Evolutionary conservation across 2,888 invertebrate species (phyloP), one percentile per base, ranked within the genome.

Genomic region (Andrena dorsata): DNA sequence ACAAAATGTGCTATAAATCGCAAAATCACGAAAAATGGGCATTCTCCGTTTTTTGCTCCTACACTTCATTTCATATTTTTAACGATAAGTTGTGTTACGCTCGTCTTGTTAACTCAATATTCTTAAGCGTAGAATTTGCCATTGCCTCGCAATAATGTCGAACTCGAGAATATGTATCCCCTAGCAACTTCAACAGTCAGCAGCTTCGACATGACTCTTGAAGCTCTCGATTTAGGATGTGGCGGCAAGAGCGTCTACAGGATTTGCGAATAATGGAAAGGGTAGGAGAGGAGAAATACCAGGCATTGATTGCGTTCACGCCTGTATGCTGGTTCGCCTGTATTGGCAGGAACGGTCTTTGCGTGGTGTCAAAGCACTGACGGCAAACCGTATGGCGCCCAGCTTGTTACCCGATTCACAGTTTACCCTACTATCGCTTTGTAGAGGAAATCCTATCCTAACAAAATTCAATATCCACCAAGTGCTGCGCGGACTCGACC

Each of bases 381-480:
- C 66, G 76, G 64, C 60, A 73, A 72, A 63, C 74, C 73, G 61
- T 53, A 35, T 73, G 73, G n/a, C 77, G 72, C 41, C 76, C 60
- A 66, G 82, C 83, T 86, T 87, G 87, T 87, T 87, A 87, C 80
- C 73, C 87, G 78, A 78, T 87, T 87, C 85, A 86, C 65, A 79
- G 85, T 77, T 87, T 81, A 75, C 80, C 83, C 78, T 76, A 78
- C 87, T 74, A 77, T 79, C 81, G 85, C 82, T 85, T 87, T 81
- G 83, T 63, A 60, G 49, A 64, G 75, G 60, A 83, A 85, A 83
- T 83, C 79, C 80, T 76, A 72, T 71, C 74, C 83, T 76, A 76
- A 82, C 85, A 85, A 87, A 87, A 87, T 85, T 87, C 87, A 87
- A 87, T 87, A 87, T 83, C 81, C 69, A 76, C 75, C 74, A 58